These are phyloP conservation scores for Chaetodon trifascialis DNA, from an alignment of 2,113 vertebrate species.

Conservation along the genomic window DNA sequence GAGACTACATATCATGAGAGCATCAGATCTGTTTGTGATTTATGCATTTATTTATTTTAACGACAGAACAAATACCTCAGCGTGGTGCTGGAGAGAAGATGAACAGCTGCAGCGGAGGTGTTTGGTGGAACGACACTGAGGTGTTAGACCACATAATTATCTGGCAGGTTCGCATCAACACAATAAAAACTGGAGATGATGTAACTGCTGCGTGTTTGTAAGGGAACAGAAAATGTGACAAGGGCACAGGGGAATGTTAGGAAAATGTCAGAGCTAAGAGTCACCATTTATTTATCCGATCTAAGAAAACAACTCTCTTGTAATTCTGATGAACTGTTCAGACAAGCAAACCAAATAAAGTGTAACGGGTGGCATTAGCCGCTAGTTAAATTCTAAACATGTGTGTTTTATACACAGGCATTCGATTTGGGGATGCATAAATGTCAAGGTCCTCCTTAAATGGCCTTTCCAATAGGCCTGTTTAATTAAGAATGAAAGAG, in stretches of 20 bases:
- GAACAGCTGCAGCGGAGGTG: constrained; percentile 54
- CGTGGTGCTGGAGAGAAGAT: constrained; percentile 12
- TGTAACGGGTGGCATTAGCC: neutral
- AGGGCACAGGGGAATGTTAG: neutral
- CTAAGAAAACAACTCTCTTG: constrained; percentile 1
- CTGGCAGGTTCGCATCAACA: constrained; percentile 26
- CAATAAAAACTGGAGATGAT: constrained; percentile 20
- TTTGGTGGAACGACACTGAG: constrained; percentile 22
- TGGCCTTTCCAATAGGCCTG: neutral
- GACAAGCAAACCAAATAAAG: neutral
- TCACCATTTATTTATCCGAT: neutral
- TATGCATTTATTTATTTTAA: neutral
- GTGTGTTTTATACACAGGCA: neutral
- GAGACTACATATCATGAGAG: neutral
- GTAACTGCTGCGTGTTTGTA: constrained; percentile 20
- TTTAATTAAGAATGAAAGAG: neutral
- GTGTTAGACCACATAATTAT: constrained; percentile 50
- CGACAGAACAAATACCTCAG: neutral
- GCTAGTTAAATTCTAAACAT: neutral
- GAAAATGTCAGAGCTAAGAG: constrained; percentile 30
- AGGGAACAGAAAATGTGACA: constrained; percentile 19
- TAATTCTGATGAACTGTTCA: constrained; percentile 16
- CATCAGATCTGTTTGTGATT: neutral
- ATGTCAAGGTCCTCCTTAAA: neutral
- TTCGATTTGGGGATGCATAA: neutral